Evolutionary conservation across 2,888 invertebrate genomes (phyloP).

Genomic region (Acanthosepion esculentum): DNA sequence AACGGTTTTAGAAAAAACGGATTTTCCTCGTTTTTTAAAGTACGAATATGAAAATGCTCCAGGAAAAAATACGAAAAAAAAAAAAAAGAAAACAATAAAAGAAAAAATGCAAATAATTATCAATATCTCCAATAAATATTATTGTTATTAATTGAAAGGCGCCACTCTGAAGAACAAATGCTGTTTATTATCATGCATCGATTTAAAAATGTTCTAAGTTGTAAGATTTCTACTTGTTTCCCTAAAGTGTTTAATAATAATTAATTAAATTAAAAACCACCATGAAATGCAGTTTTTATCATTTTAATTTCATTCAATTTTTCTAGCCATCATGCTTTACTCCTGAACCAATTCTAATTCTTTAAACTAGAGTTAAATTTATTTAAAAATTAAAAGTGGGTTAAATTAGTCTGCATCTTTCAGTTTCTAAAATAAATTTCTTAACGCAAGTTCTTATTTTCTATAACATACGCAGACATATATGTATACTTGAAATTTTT

Average conservation of each 20-base stretch:
- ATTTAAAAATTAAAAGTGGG: background rate
- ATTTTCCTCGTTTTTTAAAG: background rate
- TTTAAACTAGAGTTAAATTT: too few species aligned
- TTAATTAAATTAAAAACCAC: too few species aligned
- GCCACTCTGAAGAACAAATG: background rate
- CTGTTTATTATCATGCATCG: background rate
- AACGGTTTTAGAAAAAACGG: background rate
- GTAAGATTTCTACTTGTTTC: too few species aligned
- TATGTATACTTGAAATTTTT: background rate
- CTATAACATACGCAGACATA: too few species aligned
- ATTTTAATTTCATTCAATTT: too few species aligned
- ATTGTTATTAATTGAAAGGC: slow-evolving; percentile 2
- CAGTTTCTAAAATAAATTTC: background rate
- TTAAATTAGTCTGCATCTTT: background rate
- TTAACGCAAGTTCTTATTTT: background rate
- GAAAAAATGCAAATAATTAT: background rate
- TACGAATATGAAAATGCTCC: background rate
- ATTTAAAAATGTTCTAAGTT: background rate
- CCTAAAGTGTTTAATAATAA: too few species aligned
- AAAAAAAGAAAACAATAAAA: background rate
- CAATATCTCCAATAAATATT: slow-evolving; percentile 8
- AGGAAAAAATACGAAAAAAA: background rate
- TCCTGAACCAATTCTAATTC: too few species aligned
- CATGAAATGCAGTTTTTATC: too few species aligned
- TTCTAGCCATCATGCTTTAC: too few species aligned